phyloP scores from a whole-genome alignment of 2,888 invertebrate genomes.

The Unio pictorum region DNA sequence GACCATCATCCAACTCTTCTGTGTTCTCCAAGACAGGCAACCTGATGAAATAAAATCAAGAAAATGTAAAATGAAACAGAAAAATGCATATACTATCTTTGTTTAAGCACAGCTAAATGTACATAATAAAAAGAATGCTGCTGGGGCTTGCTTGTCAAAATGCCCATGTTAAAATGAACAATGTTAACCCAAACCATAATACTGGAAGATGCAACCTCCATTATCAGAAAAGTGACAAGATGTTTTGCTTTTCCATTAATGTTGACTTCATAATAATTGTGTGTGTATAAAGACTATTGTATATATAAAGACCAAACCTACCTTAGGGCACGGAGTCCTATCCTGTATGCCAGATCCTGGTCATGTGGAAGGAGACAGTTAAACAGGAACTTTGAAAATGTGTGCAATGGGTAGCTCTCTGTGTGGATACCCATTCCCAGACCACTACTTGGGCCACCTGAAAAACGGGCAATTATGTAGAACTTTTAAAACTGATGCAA shows the following conservation, averaged over 20 bases:
- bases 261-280: too few relatives aligned
- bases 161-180: too few relatives aligned
- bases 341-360: constrained; percentile 84
- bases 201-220: too few relatives aligned
- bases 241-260: too few relatives aligned
- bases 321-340: constrained; percentile 85
- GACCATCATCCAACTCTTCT: constrained; percentile 78
- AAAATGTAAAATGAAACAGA: background rate
- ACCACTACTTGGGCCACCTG: constrained; percentile 83
- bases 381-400: constrained; percentile 86
- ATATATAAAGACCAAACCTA: constrained; percentile 42
- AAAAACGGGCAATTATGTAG: constrained; percentile 8
- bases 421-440: constrained; percentile 84
- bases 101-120: background rate
- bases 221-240: too few relatives aligned
- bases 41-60: constrained; percentile 69
- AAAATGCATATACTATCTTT: background rate
- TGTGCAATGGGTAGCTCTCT: constrained; percentile 88
- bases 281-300: too few relatives aligned
- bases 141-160: background rate
- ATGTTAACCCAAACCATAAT: too few relatives aligned
- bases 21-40: constrained; percentile 83
- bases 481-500: background rate
- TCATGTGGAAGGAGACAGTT: constrained; percentile 83
- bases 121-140: background rate